Percentiles rank a stretch among this genome's conserved stretches.
phyloP scores from a whole-genome alignment of 2,113 vertebrate genomes.

The Gopherus flavomarginatus region DNA sequence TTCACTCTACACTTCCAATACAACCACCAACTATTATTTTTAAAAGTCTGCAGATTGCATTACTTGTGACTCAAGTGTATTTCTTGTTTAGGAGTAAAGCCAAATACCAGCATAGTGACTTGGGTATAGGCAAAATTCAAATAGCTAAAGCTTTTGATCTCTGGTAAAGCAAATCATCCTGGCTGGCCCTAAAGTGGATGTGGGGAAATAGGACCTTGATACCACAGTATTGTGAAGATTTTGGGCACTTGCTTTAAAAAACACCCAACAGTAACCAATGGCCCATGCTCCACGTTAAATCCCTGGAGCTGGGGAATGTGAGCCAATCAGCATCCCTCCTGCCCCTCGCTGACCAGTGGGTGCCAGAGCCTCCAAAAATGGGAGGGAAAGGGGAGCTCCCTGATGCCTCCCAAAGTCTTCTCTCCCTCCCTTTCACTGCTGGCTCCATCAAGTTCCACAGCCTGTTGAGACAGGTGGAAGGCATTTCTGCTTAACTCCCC shows the following conservation, averaged over 20 bases:
- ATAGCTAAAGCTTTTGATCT: not conserved
- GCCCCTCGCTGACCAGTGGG: not conserved
- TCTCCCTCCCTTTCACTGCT: not conserved
- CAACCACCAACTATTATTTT: not conserved
- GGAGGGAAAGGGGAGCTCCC: not conserved
- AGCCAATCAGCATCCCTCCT: not conserved
- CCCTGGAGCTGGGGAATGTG: not conserved
- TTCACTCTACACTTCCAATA: conserved; percentile 47
- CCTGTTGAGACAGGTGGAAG: not conserved
- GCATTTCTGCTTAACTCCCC: not conserved
- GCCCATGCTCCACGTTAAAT: not conserved
- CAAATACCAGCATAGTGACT: not conserved
- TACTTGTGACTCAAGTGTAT: conserved; percentile 36
- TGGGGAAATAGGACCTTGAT: not conserved
- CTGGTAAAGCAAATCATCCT: not conserved
- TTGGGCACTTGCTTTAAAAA: not conserved
- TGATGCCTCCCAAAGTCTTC: not conserved
- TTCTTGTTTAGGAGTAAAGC: not conserved
- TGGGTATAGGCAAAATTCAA: not conserved
- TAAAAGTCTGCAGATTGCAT: not conserved
- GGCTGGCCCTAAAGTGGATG: not conserved
- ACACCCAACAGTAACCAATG: not conserved
- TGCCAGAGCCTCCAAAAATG: not conserved
- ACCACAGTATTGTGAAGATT: not conserved
- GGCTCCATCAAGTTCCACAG: not conserved